Base-by-base conservation (phyloP, 2,113 vertebrate genomes). In the Heteronetta atricapilla region DNA sequence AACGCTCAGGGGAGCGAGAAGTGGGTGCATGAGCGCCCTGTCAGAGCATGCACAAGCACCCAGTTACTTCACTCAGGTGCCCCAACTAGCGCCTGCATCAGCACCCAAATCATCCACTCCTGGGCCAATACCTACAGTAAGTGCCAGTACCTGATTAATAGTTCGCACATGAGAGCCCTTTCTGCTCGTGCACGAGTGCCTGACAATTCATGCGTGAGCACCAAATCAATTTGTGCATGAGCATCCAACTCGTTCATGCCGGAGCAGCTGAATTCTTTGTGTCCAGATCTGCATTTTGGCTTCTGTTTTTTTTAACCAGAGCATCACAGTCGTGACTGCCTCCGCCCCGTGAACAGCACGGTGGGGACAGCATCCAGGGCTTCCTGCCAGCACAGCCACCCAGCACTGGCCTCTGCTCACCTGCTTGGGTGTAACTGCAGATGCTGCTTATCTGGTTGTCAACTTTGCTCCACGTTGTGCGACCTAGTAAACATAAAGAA, bases 401-500 rank as follows among this genome's bases (percentile, higher is more conserved):
- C 3, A 4, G 8, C 79, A 29, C 3, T 15, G 36, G 66, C 40
- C 38, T 82, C 70, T 75, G 4, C 75, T 91, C 64, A 82, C 66
- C 42, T 86, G 21, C n/a, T 85, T 67, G 60, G 58, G 60, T 85
- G 46, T 82, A 59, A 33, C 74, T 91, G 67, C 44, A 88, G 46
- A 62, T 85, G 52, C 19, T n/a, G 23, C 22, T 93, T 80, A 22
- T 11, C 95, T 33, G 33, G 70, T 75, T 56, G 83, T 33, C 2
- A 0, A 7, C 79, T 92, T 87, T 72, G 59, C 82, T 80, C 87
- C 62, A 25, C 40, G 3, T n/a, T 89, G 58, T 70, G 40, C 50
- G 93, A 93, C 74, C n/a, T 63, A 80, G 74, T 69, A 91, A 95
- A 85, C 50, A 55, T 25, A 77, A 95, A 63, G 89, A 94, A 90